Conservation (phyloP, 2,888 invertebrate species). For the Autographa pulchrina region DNA sequence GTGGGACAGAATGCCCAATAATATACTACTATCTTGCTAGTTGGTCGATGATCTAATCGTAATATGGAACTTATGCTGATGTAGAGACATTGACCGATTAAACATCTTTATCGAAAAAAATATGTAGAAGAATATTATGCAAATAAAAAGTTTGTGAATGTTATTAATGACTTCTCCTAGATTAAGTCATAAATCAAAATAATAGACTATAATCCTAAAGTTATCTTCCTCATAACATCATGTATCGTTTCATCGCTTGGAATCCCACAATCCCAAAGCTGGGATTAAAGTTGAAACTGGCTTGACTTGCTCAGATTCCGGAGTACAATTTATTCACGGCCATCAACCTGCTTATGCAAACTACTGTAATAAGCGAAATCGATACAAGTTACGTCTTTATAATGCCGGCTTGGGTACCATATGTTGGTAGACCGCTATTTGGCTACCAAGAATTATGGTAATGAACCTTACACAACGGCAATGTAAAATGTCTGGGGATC, state of each 20-base stretch:
- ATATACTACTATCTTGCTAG: too few relatives aligned
- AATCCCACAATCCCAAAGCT: constrained; percentile 8
- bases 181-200: background rate
- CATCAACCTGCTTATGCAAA: constrained; percentile 47
- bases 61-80: background rate
- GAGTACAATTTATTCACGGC: constrained; percentile 26
- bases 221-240: background rate
- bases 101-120: background rate
- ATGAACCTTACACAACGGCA: background rate
- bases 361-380: constrained; percentile 46
- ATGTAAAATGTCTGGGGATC: too few relatives aligned
- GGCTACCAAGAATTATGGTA: background rate
- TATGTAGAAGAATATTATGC: too few relatives aligned
- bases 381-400: constrained; percentile 35
- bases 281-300: constrained; percentile 36
- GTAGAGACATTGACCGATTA: constrained; percentile 1
- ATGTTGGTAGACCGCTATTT: background rate
- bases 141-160: too few relatives aligned
- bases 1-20: too few relatives aligned
- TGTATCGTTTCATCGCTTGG: background rate
- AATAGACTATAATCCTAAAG: background rate
- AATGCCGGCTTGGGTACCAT: constrained; percentile 7
- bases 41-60: background rate
- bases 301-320: constrained; percentile 26
- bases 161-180: background rate